Base-by-base conservation (phyloP, 1,140 invertebrate species). In the Anoplophora glabripennis region DNA sequence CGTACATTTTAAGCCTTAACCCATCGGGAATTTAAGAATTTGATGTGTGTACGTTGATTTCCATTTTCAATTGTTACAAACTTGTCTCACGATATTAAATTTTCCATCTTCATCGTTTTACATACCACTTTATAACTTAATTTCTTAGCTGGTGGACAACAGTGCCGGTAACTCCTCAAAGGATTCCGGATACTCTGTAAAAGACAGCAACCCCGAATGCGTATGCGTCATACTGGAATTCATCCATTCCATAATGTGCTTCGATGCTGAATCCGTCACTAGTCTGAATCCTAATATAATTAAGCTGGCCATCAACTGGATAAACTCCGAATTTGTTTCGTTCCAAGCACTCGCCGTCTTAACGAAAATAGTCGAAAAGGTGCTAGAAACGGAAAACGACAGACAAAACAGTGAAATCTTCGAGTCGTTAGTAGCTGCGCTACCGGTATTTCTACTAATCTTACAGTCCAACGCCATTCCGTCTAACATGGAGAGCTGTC, bases 181-280 rank as follows among this genome's bases (percentile, higher is more conserved):
- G 14, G 8, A 18, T 14, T 33, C 57, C 12, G 17, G 38, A 35
- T 21, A 36, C 3, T 21, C 49, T 56, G 14, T 41, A 17, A 46
- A 21, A 7, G 9, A 57, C 10, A 51, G 60, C 1, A 72, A 80
- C 53, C 67, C 74, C 10, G 80, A 82, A 68, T 81, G 79, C 57
- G 68, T 75, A 28, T 66, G 69, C 18, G 58, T 79, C 9, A 61
- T 82, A 14, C 78, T 83, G 65, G 77, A 82, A 66, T 83, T 84
- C 68, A 70, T 84, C 28, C 46, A 75, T 18, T 77, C 75, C 0
- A 54, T 83, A 1, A 68, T 81, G 17, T 75, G 77, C 57, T 53
- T 79, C 4, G 75, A 77, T 67, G 40, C 79, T 4, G 52, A 74
- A 11, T 59, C 72, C 42, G 56, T 83, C 18, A 45, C 69, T 7